Conservation (phyloP, 2,797 vertebrate species). For the Sparidentex hasta region DNA sequence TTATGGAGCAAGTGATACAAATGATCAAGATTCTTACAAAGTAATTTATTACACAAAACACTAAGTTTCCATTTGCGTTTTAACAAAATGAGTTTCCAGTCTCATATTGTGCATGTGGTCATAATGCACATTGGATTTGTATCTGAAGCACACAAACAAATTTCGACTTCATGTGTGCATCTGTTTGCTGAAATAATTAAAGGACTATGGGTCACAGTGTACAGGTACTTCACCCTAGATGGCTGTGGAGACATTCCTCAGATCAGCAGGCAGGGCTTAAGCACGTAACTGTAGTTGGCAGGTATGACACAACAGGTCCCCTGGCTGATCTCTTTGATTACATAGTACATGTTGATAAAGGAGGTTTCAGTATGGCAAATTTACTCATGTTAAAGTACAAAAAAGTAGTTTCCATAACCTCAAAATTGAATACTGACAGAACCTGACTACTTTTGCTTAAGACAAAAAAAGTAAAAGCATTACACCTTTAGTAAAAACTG, state of each 20-base stretch:
- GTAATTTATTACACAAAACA: slow-evolving; percentile 90
- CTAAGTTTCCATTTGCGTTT: slow-evolving; percentile 82
- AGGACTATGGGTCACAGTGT: slow-evolving; percentile 81
- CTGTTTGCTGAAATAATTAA: slow-evolving; percentile 70
- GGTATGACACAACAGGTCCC: slow-evolving; percentile 69
- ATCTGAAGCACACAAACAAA: slow-evolving; percentile 79
- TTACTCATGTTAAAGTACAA: slow-evolving; percentile 83
- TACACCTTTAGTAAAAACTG: slow-evolving; percentile 84
- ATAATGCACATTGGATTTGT: slow-evolving; percentile 70
- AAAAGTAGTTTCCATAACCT: slow-evolving; percentile 80
- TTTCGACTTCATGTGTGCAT: slow-evolving; percentile 75
- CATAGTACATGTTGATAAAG: slow-evolving; percentile 72
- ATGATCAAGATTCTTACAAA: slow-evolving; percentile 82
- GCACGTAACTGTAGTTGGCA: slow-evolving; percentile 80
- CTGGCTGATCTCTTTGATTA: slow-evolving; percentile 74
- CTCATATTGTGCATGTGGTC: slow-evolving; percentile 73
- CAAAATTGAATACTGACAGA: slow-evolving; percentile 94
- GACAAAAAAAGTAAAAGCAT: slow-evolving; percentile 84
- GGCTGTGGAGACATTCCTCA: slow-evolving; percentile 80
- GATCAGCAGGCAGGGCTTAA: slow-evolving; percentile 78
- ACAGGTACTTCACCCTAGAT: slow-evolving; percentile 75
- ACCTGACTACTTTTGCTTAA: slow-evolving; percentile 84
- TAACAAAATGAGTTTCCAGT: slow-evolving; percentile 86
- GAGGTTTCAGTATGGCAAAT: slow-evolving; percentile 80
- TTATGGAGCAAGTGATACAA: slow-evolving; percentile 53